These are phyloP conservation scores for Hyperoplus immaculatus DNA, from an alignment of 2,797 vertebrate species.

Conservation along the genomic window DNA sequence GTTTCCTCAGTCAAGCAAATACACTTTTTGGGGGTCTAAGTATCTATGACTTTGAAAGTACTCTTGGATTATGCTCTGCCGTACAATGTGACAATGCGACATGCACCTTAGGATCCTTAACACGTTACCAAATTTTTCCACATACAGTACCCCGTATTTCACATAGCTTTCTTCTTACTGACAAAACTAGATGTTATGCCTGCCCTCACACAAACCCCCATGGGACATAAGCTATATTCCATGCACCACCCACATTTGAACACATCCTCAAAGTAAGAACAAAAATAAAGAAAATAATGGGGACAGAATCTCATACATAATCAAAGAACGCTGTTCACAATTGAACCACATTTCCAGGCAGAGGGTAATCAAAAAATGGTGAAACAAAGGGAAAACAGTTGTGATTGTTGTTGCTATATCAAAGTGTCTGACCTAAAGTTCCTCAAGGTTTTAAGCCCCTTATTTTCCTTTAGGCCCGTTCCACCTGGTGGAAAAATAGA, in stretches of 20 bases:
- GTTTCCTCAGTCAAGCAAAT: background rate
- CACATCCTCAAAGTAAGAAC: conserved; percentile 5
- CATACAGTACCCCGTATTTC: background rate
- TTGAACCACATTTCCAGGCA: conserved; percentile 2
- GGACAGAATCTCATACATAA: conserved; percentile 21
- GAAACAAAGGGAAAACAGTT: conserved; percentile 12
- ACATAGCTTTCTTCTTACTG: background rate
- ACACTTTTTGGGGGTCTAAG: background rate
- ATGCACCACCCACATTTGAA: background rate
- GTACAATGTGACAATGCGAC: background rate
- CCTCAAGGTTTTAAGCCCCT: conserved; percentile 5
- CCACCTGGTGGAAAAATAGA: conserved; percentile 1
- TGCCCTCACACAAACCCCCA: background rate
- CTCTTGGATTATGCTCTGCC: background rate
- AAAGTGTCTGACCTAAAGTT: conserved; percentile 15
- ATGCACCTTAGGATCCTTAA: background rate
- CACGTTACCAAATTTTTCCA: background rate
- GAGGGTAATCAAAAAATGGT: conserved; percentile 8
- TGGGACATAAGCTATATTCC: background rate
- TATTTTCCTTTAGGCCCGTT: background rate
- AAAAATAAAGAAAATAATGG: conserved; percentile 23
- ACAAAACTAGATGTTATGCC: background rate
- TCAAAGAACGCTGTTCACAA: conserved; percentile 23
- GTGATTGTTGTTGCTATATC: conserved; percentile 24
- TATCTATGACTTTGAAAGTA: background rate